A percentile compares a stretch with the other conserved stretches of the same genome.
These are phyloP conservation scores for Numenius phaeopus DNA, from an alignment of 2,797 vertebrate species.

Conservation along the genomic window DNA sequence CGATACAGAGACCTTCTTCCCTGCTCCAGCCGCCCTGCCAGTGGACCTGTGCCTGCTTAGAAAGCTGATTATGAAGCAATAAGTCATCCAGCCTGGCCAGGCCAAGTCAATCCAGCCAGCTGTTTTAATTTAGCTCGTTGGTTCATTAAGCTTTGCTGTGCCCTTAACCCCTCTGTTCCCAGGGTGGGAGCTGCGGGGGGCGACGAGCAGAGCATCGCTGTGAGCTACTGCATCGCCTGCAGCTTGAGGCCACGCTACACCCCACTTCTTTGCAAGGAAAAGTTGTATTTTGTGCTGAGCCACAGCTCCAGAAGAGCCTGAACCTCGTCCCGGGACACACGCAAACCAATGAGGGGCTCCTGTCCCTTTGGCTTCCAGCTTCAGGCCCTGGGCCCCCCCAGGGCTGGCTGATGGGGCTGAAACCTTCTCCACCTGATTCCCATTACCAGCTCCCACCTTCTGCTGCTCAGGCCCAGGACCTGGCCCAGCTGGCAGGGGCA, in stretches of 20 bases:
- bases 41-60: rapidly evolving
- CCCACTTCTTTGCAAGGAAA: not conserved
- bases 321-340: rapidly evolving
- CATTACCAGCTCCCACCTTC: not conserved
- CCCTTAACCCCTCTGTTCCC: not conserved
- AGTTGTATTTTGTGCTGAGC: rapidly evolving
- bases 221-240: not conserved
- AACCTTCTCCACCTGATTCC: not conserved
- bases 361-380: not conserved
- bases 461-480: not conserved
- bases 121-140: not conserved
- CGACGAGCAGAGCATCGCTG: not conserved
- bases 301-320: not conserved
- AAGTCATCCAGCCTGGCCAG: not conserved
- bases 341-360: not conserved
- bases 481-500: not conserved
- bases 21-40: not conserved
- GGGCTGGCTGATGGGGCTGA: not conserved
- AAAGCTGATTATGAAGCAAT: not conserved
- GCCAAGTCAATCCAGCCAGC: not conserved
- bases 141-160: not conserved
- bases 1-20: not conserved
- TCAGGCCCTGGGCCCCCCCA: not conserved
- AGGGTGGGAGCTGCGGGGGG: not conserved
- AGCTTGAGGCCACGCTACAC: rapidly evolving